Percentiles rank a stretch among this genome's conserved stretches.
These are phyloP conservation scores for Zygogramma bicolorata DNA, from an alignment of 2,888 invertebrate species.

Conservation along the genomic window DNA sequence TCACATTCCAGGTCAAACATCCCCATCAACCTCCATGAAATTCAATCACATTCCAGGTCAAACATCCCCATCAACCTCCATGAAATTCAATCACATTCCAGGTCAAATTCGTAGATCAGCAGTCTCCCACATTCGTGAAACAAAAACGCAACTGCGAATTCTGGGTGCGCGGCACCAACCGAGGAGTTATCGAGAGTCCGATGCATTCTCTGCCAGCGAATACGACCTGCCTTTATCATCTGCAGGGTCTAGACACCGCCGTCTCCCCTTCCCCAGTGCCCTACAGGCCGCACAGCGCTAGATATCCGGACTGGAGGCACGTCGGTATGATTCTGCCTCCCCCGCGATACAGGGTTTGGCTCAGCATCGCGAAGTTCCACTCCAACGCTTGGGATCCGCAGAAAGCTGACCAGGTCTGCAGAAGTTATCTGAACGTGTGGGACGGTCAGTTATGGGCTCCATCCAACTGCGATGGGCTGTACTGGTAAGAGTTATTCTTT, in stretches of 20 bases:
- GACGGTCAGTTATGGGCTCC: conserved; percentile 85
- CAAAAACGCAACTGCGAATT: conserved; percentile 89
- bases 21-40: too few species aligned
- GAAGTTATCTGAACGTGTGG: conserved; percentile 88
- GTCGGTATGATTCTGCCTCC: conserved; percentile 71
- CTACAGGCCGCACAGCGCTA: conserved; percentile 69
- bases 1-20: too few species aligned
- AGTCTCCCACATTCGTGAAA: conserved; percentile 86
- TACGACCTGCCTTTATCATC: conserved; percentile 89
- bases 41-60: too few species aligned
- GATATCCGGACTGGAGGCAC: conserved; percentile 69
- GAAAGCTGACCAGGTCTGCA: conserved; percentile 80
- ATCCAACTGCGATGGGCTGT: conserved; percentile 82
- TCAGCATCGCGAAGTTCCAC: conserved; percentile 88
- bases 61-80: too few species aligned
- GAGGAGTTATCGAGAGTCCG: conserved; percentile 86
- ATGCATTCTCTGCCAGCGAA: conserved; percentile 88
- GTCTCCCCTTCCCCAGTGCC: conserved; percentile 68
- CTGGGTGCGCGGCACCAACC: conserved; percentile 84
- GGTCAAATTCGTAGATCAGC: conserved; percentile 87
- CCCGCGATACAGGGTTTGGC: conserved; percentile 84
- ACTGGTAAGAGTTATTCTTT: conserved; percentile 72
- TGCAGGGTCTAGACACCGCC: conserved; percentile 76
- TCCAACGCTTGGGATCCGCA: conserved; percentile 72
- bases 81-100: too few species aligned